Evolutionary conservation across 1,140 invertebrate genomes (phyloP).

Genomic region (Procambarus clarkii): DNA sequence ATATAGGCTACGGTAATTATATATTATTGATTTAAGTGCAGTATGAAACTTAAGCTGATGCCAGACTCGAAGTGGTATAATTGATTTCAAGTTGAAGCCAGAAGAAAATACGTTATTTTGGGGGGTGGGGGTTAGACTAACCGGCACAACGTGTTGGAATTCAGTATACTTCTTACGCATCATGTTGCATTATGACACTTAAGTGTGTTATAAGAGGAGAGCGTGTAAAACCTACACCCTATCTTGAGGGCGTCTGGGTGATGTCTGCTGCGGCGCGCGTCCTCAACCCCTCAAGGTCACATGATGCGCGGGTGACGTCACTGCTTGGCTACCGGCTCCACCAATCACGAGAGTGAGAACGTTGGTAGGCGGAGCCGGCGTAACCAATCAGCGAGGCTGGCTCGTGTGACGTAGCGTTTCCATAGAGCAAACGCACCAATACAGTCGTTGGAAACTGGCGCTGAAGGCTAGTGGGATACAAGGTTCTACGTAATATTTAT

Average conservation of each 20-base stretch:
- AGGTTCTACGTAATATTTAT: constrained; percentile 49
- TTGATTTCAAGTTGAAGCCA: no score
- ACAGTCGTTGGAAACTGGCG: constrained; percentile 17
- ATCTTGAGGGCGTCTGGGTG: constrained; percentile 43
- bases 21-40: no score
- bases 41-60: no score
- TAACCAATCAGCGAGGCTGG: constrained; percentile 20
- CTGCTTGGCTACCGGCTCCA: constrained; percentile 33
- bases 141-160: no score
- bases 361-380: constrained; percentile 43
- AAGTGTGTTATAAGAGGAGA: no score
- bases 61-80: no score
- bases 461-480: constrained; percentile 39
- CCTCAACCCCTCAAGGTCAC: constrained; percentile 54
- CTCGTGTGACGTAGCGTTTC: constrained; percentile 32
- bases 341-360: constrained; percentile 43
- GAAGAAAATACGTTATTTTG: no score
- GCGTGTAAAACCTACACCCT: neutral
- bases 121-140: no score
- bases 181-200: no score
- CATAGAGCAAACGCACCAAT: constrained; percentile 49
- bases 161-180: no score
- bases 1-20: no score
- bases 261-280: constrained; percentile 55
- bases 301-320: constrained; percentile 64